Conservation (phyloP, 2,797 vertebrate genomes). For the Coracias cyanogaster region DNA sequence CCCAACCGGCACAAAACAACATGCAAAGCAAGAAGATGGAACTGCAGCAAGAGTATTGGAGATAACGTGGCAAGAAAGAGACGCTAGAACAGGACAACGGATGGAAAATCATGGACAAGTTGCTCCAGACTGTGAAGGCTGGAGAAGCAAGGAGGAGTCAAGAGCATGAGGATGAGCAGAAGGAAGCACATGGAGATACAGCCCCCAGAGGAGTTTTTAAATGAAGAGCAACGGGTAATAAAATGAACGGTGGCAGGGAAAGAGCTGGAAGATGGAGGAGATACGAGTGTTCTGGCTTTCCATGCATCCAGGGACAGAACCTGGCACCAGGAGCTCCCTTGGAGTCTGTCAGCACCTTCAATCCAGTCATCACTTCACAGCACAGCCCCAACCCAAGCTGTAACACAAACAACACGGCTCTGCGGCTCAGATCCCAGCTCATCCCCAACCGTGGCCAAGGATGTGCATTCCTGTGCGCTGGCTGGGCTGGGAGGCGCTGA, state of each 20-base stretch:
- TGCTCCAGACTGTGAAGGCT: background rate
- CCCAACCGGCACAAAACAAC: rapidly evolving
- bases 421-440: background rate
- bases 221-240: background rate
- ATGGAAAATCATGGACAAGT: background rate
- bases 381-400: background rate
- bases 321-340: background rate
- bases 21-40: background rate
- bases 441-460: background rate
- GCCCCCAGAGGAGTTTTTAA: background rate
- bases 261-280: background rate
- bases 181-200: background rate
- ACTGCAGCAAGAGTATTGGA: background rate
- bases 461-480: background rate
- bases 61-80: background rate
- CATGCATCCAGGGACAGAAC: background rate
- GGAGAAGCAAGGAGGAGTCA: background rate
- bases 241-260: background rate
- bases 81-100: rapidly evolving
- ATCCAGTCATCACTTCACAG: background rate
- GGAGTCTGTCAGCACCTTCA: constrained; percentile 26
- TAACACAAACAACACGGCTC: background rate
- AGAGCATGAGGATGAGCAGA: background rate
- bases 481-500: background rate
- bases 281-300: background rate